A percentile compares a stretch with the other conserved stretches of the same genome.
Conservation (phyloP, 1,140 invertebrate species). For the Anagrus nilaparvatae region DNA sequence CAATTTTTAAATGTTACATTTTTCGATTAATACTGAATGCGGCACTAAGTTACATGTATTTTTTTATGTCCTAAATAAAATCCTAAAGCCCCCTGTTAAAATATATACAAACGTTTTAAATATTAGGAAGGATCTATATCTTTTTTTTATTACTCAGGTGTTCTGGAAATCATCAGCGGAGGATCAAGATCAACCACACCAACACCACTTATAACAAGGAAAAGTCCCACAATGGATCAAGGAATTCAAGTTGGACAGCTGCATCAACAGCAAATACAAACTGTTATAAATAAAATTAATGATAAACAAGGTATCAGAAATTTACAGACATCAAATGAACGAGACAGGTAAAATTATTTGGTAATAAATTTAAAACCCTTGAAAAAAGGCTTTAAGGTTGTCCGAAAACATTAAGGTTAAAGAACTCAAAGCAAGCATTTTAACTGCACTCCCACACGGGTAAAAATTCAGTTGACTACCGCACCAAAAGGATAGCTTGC, state of each 20-base stretch:
- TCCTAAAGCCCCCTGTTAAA: too few species aligned
- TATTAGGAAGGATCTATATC: slow-evolving; percentile 3
- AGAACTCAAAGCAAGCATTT: too few species aligned
- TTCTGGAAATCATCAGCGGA: slow-evolving; percentile 67
- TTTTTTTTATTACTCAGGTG: slow-evolving; percentile 27
- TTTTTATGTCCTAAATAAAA: too few species aligned
- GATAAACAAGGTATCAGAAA: slow-evolving; percentile 34
- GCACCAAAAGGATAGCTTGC: too few species aligned
- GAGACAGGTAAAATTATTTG: slow-evolving; percentile 34
- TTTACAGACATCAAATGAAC: slow-evolving; percentile 32
- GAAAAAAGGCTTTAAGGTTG: too few species aligned
- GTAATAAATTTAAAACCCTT: neutral
- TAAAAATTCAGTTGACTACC: too few species aligned
- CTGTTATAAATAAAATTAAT: slow-evolving; percentile 32
- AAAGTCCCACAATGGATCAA: slow-evolving; percentile 76
- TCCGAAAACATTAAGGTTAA: too few species aligned
- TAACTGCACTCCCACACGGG: too few species aligned
- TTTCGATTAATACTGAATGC: too few species aligned
- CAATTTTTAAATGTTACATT: slow-evolving; percentile 1
- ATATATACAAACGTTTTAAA: too few species aligned
- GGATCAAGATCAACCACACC: slow-evolving; percentile 69
- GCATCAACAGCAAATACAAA: slow-evolving; percentile 33
- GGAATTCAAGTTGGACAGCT: slow-evolving; percentile 56
- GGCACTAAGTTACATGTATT: too few species aligned
- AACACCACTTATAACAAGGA: slow-evolving; percentile 54